Evolutionary conservation across 1,140 invertebrate species (phyloP), one percentile per base, ranked within the genome.

Genomic region (Akabosia matsudoensis): DNA sequence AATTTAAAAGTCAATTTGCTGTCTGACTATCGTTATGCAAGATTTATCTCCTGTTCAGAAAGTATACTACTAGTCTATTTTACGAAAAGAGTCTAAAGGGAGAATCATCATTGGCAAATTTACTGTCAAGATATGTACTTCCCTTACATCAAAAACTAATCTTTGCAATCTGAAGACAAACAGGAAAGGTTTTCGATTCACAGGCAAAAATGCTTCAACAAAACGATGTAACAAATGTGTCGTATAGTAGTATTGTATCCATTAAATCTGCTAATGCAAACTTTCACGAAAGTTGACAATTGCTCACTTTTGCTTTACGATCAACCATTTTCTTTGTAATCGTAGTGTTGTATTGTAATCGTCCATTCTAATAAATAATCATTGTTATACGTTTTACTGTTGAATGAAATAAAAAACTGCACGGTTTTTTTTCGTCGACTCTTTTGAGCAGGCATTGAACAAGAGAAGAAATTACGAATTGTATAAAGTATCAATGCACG

Each of bases 271-370:
- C 22, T 67, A 67, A 67, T 67, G 61, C 31, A 67, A 31, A 67
- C 61, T 67, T 67, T 67, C 61, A 67, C 61, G 61, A 67, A 67
- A 31, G 61, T 16, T 67, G 61, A 67, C 61, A 67, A 30, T 67
- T 67, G 61, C 31, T 67, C 7, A 10, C 61, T 67, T 30, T 67
- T 28, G 61, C 61, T 31, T 67, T 7, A 56, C 24, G 54, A 22
- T 56, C 54, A 22, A 13, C 54, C 37, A 45, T 45, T 45, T 45
- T 10, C 37, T 10, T 10, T 45, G 37, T 18, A 45, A 45, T 45
- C 37, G 37, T 18, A 45, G 37, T 18, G 18, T 45, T 45, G 37
- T 18, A 45, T 45, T 45, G 18, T 45, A 45, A 45, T 45, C 7
- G 37, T 45, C 54, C 54, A 56, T 22, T 56, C 4, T 56, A 16